phyloP scores from a whole-genome alignment of 1,140 invertebrate genomes.

The Bombus affinis region DNA sequence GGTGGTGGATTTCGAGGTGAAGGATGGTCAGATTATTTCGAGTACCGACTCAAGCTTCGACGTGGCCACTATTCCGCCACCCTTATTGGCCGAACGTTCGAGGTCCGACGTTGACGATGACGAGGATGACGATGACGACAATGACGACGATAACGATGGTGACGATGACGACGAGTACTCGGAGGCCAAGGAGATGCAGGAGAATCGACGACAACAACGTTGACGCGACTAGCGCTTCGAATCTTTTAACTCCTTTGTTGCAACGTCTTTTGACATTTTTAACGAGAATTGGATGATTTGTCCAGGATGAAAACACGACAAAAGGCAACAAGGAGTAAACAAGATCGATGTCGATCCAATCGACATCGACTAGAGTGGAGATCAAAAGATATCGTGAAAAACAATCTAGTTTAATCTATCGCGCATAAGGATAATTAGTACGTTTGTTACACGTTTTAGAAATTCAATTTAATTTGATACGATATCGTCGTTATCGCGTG shows the following conservation, averaged over 20 bases:
- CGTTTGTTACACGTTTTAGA: constrained; percentile 72
- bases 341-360: too few relatives aligned
- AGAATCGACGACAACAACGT: constrained; percentile 47
- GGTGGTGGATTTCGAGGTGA: constrained; percentile 79
- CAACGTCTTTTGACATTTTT: too few relatives aligned
- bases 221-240: constrained; percentile 20
- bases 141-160: background rate
- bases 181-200: background rate
- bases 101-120: constrained; percentile 84
- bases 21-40: constrained; percentile 80
- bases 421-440: constrained; percentile 59
- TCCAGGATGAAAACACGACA: too few relatives aligned
- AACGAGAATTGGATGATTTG: too few relatives aligned
- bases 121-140: constrained; percentile 67
- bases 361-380: constrained; percentile 7
- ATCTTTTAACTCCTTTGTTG: too few relatives aligned
- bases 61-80: constrained; percentile 86
- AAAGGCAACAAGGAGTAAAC: too few relatives aligned
- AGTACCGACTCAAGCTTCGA: constrained; percentile 87
- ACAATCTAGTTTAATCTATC: constrained; percentile 55
- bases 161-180: constrained; percentile 67
- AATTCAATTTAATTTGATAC: constrained; percentile 65
- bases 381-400: constrained; percentile 64
- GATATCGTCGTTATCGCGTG: constrained; percentile 52
- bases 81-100: constrained; percentile 84